These are phyloP conservation scores for Lasiurus borealis DNA, from an alignment of 2,113 vertebrate species.

Conservation along the genomic window DNA sequence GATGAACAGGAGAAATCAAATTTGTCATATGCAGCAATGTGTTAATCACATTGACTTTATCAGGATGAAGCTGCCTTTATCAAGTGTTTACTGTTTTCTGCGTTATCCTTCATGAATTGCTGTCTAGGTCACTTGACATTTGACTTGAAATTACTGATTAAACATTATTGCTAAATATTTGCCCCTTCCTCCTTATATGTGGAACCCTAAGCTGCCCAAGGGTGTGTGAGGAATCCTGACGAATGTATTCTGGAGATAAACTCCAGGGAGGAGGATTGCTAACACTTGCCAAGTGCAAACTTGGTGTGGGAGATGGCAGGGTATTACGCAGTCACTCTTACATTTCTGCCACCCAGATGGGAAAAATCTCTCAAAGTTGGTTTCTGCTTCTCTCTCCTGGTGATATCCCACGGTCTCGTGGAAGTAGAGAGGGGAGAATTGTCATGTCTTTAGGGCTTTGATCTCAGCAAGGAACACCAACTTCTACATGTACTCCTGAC, in stretches of 20 bases:
- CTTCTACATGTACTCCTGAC: neutral
- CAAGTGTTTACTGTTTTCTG: neutral
- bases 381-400: slow-evolving; percentile 17
- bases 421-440: neutral
- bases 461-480: neutral
- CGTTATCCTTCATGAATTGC: slow-evolving; percentile 60
- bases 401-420: neutral
- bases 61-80: neutral
- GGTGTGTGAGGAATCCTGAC: neutral
- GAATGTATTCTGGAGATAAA: slow-evolving; percentile 41
- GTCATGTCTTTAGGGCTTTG: neutral
- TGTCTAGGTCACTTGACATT: slow-evolving; percentile 61
- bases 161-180: slow-evolving; percentile 32
- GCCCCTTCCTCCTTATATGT: neutral
- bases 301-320: neutral
- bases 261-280: neutral
- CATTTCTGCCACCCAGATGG: neutral
- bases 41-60: slow-evolving; percentile 1
- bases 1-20: neutral
- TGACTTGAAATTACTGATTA: slow-evolving; percentile 59
- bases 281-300: neutral
- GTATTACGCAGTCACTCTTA: neutral
- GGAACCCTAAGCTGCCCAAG: neutral
- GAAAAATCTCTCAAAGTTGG: neutral
- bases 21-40: neutral